phyloP scores from a whole-genome alignment of 2,797 vertebrate species.

The Dallia pectoralis region DNA sequence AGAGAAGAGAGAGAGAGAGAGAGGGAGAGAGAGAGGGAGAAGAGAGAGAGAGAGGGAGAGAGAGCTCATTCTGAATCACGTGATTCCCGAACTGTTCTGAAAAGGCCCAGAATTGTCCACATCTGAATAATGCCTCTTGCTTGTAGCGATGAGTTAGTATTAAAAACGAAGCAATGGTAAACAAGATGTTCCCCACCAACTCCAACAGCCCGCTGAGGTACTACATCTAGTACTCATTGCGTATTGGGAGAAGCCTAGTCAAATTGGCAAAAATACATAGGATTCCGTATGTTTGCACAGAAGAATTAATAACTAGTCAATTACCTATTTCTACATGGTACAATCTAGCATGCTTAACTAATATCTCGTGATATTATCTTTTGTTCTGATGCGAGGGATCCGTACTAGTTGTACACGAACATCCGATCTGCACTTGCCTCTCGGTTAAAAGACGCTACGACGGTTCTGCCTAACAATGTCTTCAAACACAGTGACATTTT shows the following conservation, averaged over 20 bases:
- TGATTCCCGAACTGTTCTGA: conserved; percentile 58
- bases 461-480: not conserved
- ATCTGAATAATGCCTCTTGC: not conserved
- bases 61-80: conserved; percentile 47
- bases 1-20: conserved; percentile 20
- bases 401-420: not conserved
- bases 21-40: conserved; percentile 20
- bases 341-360: conserved; percentile 51
- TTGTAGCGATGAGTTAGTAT: not conserved
- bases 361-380: not conserved
- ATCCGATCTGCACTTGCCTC: not conserved
- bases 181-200: no score
- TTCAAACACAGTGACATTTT: not conserved
- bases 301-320: conserved; percentile 37
- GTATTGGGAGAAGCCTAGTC: conserved; percentile 5
- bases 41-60: conserved; percentile 14
- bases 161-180: conserved; percentile 20
- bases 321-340: conserved; percentile 42
- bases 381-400: not conserved
- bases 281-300: conserved; percentile 50
- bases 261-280: conserved; percentile 59
- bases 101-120: conserved; percentile 54
- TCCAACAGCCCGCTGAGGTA: conserved; percentile 28
- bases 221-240: conserved; percentile 49
- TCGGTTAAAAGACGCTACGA: not conserved